Evolutionary conservation across 2,113 vertebrate genomes (phyloP).

Genomic region (Mus pahari): DNA sequence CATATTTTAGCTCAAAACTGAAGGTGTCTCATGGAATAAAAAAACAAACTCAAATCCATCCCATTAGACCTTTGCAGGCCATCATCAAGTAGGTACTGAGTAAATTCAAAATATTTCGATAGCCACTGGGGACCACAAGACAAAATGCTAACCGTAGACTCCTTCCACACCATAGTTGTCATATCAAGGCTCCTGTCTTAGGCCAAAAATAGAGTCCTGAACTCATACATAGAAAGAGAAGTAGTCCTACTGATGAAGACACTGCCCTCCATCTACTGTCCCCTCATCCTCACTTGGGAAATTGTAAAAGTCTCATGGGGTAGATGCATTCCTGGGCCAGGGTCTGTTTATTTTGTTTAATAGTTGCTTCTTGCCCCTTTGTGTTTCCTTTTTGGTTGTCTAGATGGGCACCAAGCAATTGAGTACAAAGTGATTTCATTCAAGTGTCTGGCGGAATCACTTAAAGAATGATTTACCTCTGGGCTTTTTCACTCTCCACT

Average conservation of each 20-base stretch:
- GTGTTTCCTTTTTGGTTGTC: conserved; percentile 85
- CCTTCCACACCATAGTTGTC: conserved; percentile 74
- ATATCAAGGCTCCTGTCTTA: conserved; percentile 81
- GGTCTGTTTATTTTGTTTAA: conserved; percentile 88
- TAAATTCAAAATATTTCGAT: conserved; percentile 85
- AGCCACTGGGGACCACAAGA: conserved; percentile 66
- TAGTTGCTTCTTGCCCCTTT: conserved; percentile 85
- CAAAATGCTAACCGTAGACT: conserved; percentile 73
- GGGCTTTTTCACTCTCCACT: conserved; percentile 76
- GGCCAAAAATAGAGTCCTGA: conserved; percentile 81
- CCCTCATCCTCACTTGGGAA: conserved; percentile 44
- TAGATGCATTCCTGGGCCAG: conserved; percentile 82
- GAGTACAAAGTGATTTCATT: conserved; percentile 87
- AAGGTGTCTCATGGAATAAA: conserved; percentile 87
- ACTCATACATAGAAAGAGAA: conserved; percentile 84
- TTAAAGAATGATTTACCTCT: conserved; percentile 78
- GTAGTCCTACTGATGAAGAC: conserved; percentile 59
- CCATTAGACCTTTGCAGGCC: conserved; percentile 71
- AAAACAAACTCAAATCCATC: conserved; percentile 82
- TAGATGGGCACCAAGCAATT: conserved; percentile 87
- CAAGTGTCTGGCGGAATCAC: conserved; percentile 87
- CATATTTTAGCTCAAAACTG: conserved; percentile 86
- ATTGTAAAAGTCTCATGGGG: conserved; percentile 82
- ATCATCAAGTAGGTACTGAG: conserved; percentile 34
- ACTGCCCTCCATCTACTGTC: background rate